Evolutionary conservation across 2,888 invertebrate genomes (phyloP).

Genomic region (Spodoptera littoralis): DNA sequence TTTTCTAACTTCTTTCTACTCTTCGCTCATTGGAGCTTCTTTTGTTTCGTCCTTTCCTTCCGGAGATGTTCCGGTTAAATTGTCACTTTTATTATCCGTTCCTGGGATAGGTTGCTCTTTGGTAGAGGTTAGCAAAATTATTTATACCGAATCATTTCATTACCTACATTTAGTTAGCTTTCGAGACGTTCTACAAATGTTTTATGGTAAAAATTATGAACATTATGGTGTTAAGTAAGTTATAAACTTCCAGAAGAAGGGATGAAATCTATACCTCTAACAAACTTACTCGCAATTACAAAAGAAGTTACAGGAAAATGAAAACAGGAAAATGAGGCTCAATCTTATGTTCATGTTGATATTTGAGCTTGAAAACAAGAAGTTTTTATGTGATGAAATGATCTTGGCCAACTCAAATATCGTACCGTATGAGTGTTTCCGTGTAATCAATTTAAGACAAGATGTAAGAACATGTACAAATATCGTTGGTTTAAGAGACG

Average conservation of each 20-base stretch:
- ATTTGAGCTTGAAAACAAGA: background rate
- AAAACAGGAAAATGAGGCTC: constrained; percentile 1
- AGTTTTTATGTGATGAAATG: background rate
- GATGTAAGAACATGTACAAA: constrained; percentile 49
- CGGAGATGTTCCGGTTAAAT: constrained; percentile 79
- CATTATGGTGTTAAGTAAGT: constrained; percentile 1
- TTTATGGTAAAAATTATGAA: background rate
- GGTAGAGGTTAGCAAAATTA: constrained; percentile 50
- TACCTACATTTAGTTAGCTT: constrained; percentile 4
- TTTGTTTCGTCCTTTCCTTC: constrained; percentile 80
- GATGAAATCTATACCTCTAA: constrained; percentile 6
- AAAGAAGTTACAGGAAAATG: constrained; percentile 7
- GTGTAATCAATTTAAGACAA: constrained; percentile 26
- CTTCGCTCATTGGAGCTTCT: constrained; percentile 69
- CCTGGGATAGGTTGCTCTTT: constrained; percentile 61
- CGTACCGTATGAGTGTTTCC: background rate
- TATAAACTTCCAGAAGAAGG: background rate
- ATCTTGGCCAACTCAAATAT: background rate
- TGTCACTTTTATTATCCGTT: constrained; percentile 80
- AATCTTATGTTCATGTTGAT: constrained; percentile 4
- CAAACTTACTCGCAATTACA: constrained; percentile 1
- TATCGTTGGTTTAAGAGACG: constrained; percentile 73
- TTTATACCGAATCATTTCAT: constrained; percentile 55
- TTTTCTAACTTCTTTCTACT: constrained; percentile 80
- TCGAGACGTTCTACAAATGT: background rate